Evolutionary conservation across 2,797 vertebrate genomes (phyloP).

Genomic region (Xyrichtys novacula): DNA sequence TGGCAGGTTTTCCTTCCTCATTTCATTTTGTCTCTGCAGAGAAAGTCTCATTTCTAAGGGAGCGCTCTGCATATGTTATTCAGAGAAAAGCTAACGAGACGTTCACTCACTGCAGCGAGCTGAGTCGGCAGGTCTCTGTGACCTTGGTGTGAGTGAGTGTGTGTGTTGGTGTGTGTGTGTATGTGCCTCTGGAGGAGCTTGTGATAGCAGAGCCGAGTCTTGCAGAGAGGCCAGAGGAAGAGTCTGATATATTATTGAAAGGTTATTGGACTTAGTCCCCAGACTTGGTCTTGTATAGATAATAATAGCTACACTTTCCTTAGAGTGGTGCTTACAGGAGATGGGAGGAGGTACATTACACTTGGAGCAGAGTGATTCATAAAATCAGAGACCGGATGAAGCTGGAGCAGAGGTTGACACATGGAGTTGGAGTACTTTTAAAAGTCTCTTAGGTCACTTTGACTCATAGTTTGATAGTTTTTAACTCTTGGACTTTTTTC

Average conservation of each 20-base stretch:
- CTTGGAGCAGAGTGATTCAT: conserved; percentile 6
- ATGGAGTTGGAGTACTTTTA: not conserved
- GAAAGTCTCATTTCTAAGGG: conserved; percentile 44
- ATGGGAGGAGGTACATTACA: conserved; percentile 13
- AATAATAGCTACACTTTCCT: conserved; percentile 38
- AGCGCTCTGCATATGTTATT: conserved; percentile 33
- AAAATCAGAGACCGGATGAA: conserved; percentile 12
- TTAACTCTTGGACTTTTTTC: not conserved
- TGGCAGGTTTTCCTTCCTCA: conserved; percentile 28
- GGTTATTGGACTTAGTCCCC: conserved; percentile 32
- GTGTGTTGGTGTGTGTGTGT: conserved; percentile 24
- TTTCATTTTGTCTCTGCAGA: conserved; percentile 37
- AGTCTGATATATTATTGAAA: conserved; percentile 49
- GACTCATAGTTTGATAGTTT: conserved; percentile 8
- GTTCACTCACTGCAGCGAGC: conserved; percentile 40
- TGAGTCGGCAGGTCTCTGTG: conserved; percentile 67
- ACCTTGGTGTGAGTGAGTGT: conserved; percentile 52
- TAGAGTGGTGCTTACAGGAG: conserved; percentile 32
- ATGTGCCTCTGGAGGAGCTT: conserved; percentile 10
- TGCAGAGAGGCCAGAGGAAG: conserved; percentile 20
- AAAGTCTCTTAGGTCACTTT: conserved; percentile 25
- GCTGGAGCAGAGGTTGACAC: not conserved
- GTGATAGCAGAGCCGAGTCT: conserved; percentile 35
- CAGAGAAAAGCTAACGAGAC: conserved; percentile 49
- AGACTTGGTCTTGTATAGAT: conserved; percentile 35